Evolutionary conservation across 2,113 vertebrate genomes (phyloP).

Genomic region (Haplochromis burtoni): DNA sequence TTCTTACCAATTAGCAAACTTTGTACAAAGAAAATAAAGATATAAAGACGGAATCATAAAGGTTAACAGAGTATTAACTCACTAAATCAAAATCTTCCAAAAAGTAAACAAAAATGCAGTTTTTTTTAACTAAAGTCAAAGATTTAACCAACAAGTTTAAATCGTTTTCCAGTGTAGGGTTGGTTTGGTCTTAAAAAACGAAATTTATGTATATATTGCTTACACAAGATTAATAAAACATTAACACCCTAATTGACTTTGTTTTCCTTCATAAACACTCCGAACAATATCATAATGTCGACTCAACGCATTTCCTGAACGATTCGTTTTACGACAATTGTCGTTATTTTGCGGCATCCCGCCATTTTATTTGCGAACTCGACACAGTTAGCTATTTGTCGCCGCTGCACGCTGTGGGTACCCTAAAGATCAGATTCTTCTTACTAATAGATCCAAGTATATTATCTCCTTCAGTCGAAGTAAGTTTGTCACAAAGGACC

Average conservation of each 20-base stretch:
- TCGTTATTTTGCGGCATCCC: not conserved
- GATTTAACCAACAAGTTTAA: not conserved
- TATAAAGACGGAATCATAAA: not conserved
- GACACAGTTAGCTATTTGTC: not conserved
- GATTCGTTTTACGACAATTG: not conserved
- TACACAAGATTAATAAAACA: not conserved
- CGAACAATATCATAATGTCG: not conserved
- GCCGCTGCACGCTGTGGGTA: not conserved
- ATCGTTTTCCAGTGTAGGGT: not conserved
- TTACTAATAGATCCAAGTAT: not conserved
- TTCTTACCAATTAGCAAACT: not conserved
- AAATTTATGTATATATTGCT: not conserved
- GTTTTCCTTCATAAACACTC: not conserved
- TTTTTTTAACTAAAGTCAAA: not conserved
- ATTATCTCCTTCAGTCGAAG: not conserved
- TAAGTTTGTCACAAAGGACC: not conserved
- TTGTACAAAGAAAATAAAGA: not conserved
- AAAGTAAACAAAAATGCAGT: not conserved
- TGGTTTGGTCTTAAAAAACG: not conserved
- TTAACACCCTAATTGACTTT: not conserved
- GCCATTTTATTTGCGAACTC: slow-evolving; percentile 24
- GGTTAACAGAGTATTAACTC: not conserved
- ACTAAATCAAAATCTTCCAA: not conserved
- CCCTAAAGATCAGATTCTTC: not conserved
- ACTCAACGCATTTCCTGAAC: not conserved